A percentile compares a stretch with the other conserved stretches of the same genome.
These are phyloP conservation scores for Scartelaos histophorus DNA, from an alignment of 2,113 vertebrate genomes.

Conservation along the genomic window DNA sequence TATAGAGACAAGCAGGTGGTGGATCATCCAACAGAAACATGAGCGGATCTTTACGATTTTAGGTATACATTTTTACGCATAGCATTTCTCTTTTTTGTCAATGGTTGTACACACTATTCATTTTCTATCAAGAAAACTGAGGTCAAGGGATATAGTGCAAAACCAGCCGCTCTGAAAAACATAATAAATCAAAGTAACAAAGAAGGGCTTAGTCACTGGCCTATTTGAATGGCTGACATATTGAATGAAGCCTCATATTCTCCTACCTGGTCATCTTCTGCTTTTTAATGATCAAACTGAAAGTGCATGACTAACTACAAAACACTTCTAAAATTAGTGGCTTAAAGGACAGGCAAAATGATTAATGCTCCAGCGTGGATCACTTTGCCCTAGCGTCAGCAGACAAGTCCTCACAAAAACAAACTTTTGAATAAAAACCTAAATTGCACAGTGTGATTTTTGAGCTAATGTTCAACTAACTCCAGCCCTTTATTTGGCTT, in stretches of 20 bases:
- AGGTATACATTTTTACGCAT: neutral
- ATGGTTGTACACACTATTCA: conserved; percentile 12
- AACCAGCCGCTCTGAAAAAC: conserved; percentile 10
- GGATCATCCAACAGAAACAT: neutral
- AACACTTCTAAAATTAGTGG: conserved; percentile 45
- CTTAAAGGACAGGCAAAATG: conserved; percentile 48
- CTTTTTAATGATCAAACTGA: neutral
- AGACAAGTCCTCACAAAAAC: conserved; percentile 8
- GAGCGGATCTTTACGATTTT: neutral
- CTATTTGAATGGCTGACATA: neutral
- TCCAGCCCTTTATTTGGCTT: neutral
- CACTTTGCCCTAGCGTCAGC: conserved; percentile 14
- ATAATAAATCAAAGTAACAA: conserved; percentile 17
- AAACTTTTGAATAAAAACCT: neutral
- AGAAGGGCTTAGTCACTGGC: neutral
- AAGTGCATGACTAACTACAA: conserved; percentile 5
- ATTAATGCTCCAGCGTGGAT: conserved; percentile 34
- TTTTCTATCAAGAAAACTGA: conserved; percentile 40
- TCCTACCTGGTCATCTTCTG: neutral
- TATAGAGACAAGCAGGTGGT: no score
- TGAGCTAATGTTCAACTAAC: neutral
- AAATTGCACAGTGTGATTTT: neutral
- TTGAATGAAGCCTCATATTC: neutral
- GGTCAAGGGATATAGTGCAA: conserved; percentile 6
- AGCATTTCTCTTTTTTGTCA: conserved; percentile 3